A percentile compares a stretch with the other conserved stretches of the same genome.
Conservation (phyloP, 2,888 invertebrate species). For the Lycaena phlaeas region DNA sequence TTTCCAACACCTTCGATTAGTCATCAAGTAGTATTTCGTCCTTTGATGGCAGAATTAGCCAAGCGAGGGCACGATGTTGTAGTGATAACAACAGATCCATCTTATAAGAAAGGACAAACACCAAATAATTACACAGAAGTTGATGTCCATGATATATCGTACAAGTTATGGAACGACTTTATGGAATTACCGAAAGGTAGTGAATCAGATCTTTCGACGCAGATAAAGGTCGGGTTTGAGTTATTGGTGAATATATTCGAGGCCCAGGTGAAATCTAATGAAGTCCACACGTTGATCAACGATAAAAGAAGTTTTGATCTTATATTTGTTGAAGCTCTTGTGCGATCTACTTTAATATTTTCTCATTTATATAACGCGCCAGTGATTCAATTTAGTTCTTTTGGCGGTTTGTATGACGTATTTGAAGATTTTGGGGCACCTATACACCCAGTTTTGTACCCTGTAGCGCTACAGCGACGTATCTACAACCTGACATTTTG, state of each 20-base stretch:
- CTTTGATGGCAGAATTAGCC: conserved; percentile 35
- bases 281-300: conserved; percentile 18
- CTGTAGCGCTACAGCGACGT: conserved; percentile 16
- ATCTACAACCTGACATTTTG: conserved; percentile 21
- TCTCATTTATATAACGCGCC: conserved; percentile 34
- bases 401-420: conserved; percentile 22
- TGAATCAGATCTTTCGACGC: conserved; percentile 10
- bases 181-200: conserved; percentile 12
- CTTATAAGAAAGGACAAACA: conserved; percentile 28
- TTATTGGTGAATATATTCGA: conserved; percentile 15
- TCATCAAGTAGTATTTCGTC: conserved; percentile 28
- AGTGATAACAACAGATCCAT: conserved; percentile 38
- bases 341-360: conserved; percentile 24
- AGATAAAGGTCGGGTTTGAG: conserved; percentile 12
- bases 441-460: conserved; percentile 28
- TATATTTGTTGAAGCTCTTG: conserved; percentile 30
- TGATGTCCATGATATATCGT: conserved; percentile 36
- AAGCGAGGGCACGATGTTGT: conserved; percentile 43
- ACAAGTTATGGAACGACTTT: conserved; percentile 21
- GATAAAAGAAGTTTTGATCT: conserved; percentile 29
- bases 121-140: conserved; percentile 37
- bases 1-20: conserved; percentile 44
- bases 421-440: conserved; percentile 26
- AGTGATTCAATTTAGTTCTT: conserved; percentile 35
- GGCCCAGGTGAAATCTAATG: conserved; percentile 16